Evolutionary conservation across 2,797 vertebrate genomes (phyloP).

Genomic region (Chelidonichthys spinosus): DNA sequence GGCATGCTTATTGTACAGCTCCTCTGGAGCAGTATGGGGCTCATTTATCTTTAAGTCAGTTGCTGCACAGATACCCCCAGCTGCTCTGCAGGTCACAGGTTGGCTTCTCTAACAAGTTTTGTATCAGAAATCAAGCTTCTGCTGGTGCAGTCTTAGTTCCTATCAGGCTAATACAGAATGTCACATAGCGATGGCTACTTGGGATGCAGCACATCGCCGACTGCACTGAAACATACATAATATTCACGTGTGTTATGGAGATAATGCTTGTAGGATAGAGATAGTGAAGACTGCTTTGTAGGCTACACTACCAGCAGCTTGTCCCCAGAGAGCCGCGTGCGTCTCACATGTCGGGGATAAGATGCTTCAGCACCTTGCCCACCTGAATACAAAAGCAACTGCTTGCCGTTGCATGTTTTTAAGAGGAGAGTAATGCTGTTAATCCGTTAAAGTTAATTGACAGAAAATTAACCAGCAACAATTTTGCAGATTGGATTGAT

Average conservation of each 20-base stretch:
- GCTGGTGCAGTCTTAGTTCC: constrained; percentile 13
- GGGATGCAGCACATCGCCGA: constrained; percentile 38
- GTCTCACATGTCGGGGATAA: constrained; percentile 5
- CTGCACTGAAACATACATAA: constrained; percentile 30
- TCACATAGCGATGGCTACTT: constrained; percentile 37
- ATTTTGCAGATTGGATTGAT: background rate
- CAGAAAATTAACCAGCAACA: background rate
- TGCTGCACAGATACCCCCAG: constrained; percentile 5
- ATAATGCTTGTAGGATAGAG: constrained; percentile 33
- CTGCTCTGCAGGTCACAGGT: constrained; percentile 22
- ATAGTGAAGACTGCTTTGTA: constrained; percentile 29
- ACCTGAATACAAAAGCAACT: constrained; percentile 16
- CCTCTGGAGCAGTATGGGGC: constrained; percentile 27
- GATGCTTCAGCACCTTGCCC: background rate
- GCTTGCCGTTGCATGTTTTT: background rate
- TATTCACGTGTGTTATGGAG: constrained; percentile 33
- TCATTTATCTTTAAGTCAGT: constrained; percentile 11
- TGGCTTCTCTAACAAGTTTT: constrained; percentile 31
- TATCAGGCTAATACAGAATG: constrained; percentile 23
- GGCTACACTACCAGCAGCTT: constrained; percentile 32
- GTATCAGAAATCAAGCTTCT: constrained; percentile 2
- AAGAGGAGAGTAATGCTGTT: background rate
- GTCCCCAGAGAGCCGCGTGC: constrained; percentile 9
- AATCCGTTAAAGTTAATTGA: background rate
- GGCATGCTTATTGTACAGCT: constrained; percentile 23